Conservation (phyloP, 2,113 vertebrate genomes). For the Oncorhynchus kisutch region DNA sequence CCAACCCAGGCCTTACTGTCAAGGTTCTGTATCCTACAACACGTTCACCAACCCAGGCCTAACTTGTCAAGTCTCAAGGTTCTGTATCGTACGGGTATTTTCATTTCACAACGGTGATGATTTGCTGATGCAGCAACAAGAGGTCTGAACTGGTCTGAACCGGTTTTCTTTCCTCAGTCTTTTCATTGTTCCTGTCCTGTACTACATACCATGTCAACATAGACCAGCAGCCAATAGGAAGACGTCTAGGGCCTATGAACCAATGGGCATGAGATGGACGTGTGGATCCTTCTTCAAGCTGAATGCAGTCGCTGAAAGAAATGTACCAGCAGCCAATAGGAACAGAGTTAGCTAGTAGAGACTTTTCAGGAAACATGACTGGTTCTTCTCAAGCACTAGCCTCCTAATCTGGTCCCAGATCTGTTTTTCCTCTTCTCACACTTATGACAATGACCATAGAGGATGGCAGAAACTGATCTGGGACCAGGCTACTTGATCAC, state of each 20-base stretch:
- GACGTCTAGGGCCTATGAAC: neutral
- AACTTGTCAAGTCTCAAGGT: too few relatives aligned
- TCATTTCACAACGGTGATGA: conserved; percentile 20
- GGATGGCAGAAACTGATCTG: neutral
- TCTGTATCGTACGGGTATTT: conserved; percentile 1
- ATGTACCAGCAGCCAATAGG: neutral
- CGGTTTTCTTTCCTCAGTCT: conserved; percentile 21
- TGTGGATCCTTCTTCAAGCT: conserved; percentile 30
- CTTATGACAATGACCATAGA: too few relatives aligned
- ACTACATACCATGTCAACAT: conserved; percentile 35
- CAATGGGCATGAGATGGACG: conserved; percentile 23
- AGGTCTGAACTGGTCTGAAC: conserved; percentile 17
- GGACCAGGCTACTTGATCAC: conserved; percentile 15
- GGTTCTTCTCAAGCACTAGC: conserved; percentile 8
- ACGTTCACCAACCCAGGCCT: too few relatives aligned
- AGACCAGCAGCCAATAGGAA: conserved; percentile 18
- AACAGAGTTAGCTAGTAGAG: neutral
- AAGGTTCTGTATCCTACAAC: too few relatives aligned
- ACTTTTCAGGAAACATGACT: conserved; percentile 24
- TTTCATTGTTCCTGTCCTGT: conserved; percentile 10
- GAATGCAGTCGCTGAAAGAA: neutral
- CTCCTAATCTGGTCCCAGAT: neutral
- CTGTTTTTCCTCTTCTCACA: conserved; percentile 14
- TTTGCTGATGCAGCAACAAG: neutral
- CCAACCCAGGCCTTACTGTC: too few relatives aligned